A percentile compares a stretch with the other conserved stretches of the same genome.
Evolutionary conservation across 2,113 vertebrate species (phyloP).

Genomic region (Tretioscincus oriximinensis): DNA sequence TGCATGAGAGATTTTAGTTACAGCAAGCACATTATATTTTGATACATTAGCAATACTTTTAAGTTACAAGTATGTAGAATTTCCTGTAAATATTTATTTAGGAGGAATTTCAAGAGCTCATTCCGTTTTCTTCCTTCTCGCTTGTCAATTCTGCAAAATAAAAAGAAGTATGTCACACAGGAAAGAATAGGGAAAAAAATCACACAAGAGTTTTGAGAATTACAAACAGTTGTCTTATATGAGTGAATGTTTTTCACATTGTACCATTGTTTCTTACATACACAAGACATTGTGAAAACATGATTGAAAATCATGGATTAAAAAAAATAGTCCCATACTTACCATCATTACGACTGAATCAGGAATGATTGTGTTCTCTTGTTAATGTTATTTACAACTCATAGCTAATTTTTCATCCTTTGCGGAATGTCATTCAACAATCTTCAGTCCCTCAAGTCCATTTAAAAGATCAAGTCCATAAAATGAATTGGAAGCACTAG

Average conservation of each 20-base stretch:
- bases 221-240: neutral
- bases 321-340: neutral
- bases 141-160: conserved; percentile 35
- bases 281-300: neutral
- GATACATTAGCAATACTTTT: neutral
- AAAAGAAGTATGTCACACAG: neutral
- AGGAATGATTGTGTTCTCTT: conserved; percentile 3
- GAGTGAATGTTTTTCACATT: neutral
- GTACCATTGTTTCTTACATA: neutral
- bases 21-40: conserved; percentile 6
- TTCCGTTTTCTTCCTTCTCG: neutral
- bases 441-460: neutral
- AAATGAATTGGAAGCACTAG: neutral
- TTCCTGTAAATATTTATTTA: neutral
- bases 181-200: neutral
- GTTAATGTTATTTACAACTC: neutral
- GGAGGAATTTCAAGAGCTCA: neutral
- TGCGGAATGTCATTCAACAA: neutral
- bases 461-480: neutral
- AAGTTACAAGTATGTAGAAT: neutral
- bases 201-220: neutral
- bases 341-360: neutral
- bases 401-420: neutral
- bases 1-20: neutral
- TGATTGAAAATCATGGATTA: neutral